Base-by-base conservation (phyloP, 2,888 invertebrate genomes). In the Tyria jacobaeae region DNA sequence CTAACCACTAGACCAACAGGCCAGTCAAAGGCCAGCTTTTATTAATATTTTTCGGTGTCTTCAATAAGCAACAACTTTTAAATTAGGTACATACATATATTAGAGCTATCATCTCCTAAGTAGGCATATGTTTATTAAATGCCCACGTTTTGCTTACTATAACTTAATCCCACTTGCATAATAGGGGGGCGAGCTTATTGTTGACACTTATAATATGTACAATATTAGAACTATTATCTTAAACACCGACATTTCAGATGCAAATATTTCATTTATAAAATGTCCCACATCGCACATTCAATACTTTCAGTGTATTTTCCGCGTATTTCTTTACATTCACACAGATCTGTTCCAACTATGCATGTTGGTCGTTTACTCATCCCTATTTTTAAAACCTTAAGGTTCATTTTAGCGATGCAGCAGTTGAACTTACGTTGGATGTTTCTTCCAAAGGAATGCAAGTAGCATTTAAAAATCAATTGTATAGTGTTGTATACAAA, bases 391-490 rank as follows among this genome's bases (percentile, higher is more conserved):
- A 48, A 10, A n/a, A 6, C 1, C 2, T 0, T 47, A 47, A 25
- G 34, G 10, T 35, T 47, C 35, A 1, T 48, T 56, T 56, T 12
- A 12, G 48, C 56, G n/a, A 24, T 24, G 12, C 15, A 1, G 9
- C 15, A 25, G 47, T 35, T 48, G n/a, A 15, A 35, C 52, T n/a
- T 60, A 59, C 57, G 37, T 60, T 59, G 39, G 62, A 44, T 27
- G 35, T 31, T 25, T 41, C 50, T 65, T 71, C 62, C 56, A 75
- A 69, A 73, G 70, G 79, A 70, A 71, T 72, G 68, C 67, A 66
- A 27, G 62, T 64, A 69, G 68, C 78, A 66, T 79, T 77, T 79
- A 77, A 79, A 79, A 79, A 79, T 77, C 78, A 76, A 74, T 79
- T 71, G 70, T 71, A 72, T 64, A 70, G 72, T 63, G 65, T 65